Percentiles rank a stretch among this genome's conserved stretches.
Conservation (phyloP, 1,140 invertebrate genomes). For the Caerostris darwini region DNA sequence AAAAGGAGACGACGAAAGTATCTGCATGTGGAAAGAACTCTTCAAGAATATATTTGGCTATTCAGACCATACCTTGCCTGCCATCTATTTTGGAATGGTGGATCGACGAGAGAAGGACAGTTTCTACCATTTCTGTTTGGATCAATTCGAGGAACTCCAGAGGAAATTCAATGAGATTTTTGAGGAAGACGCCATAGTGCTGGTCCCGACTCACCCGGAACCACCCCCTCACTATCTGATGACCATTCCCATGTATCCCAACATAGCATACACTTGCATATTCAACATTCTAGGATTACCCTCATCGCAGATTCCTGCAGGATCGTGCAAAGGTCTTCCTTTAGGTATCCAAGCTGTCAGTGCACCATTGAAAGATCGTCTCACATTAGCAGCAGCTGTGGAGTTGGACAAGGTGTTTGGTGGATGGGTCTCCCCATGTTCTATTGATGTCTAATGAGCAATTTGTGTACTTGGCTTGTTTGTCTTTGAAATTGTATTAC, state of each 20-base stretch:
- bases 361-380: constrained; percentile 88
- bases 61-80: constrained; percentile 94
- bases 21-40: constrained; percentile 79
- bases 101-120: constrained; percentile 83
- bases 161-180: constrained; percentile 81
- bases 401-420: constrained; percentile 91
- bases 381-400: constrained; percentile 90
- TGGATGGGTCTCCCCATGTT: constrained; percentile 86
- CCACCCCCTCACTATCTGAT: constrained; percentile 89
- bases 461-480: too few relatives aligned
- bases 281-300: constrained; percentile 94
- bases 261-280: constrained; percentile 93
- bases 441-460: not conserved
- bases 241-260: constrained; percentile 86
- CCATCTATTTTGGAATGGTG: constrained; percentile 87
- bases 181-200: constrained; percentile 89
- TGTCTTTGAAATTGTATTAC: too few relatives aligned
- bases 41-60: constrained; percentile 73
- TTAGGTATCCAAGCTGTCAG: constrained; percentile 90
- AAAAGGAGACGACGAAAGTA: not conserved
- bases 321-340: constrained; percentile 92
- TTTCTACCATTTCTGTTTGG: constrained; percentile 64
- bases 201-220: constrained; percentile 91
- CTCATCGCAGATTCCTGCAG: constrained; percentile 92
- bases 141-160: constrained; percentile 84